These are phyloP conservation scores for Sebastiscus tertius DNA, from an alignment of 2,797 vertebrate genomes.

Conservation along the genomic window DNA sequence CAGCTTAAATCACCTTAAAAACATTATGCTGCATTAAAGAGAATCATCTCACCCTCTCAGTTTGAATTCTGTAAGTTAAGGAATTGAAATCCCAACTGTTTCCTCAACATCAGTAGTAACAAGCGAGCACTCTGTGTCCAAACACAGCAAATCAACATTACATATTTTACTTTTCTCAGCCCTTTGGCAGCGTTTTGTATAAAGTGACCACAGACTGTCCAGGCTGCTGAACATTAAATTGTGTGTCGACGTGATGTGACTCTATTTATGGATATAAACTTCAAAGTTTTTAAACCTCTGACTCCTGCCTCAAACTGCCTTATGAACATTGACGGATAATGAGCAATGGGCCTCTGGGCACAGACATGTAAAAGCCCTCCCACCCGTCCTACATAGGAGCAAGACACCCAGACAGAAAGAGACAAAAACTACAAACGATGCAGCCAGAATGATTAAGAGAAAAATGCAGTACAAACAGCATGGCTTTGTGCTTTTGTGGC, in stretches of 20 bases:
- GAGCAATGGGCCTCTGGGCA: neutral
- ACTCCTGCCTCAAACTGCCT: neutral
- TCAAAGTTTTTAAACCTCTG: constrained; percentile 5
- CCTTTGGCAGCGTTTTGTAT: neutral
- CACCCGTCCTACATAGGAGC: neutral
- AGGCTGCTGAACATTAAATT: neutral
- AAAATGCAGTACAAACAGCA: neutral
- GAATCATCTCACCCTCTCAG: neutral
- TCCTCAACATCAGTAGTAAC: neutral
- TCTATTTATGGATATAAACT: neutral
- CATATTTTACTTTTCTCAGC: neutral
- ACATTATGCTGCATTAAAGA: neutral
- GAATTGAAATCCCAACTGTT: neutral
- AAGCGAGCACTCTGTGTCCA: neutral
- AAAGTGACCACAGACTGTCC: neutral
- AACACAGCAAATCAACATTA: neutral
- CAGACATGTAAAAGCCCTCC: neutral
- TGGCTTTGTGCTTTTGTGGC: neutral
- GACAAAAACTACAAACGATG: neutral
- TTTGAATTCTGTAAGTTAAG: neutral
- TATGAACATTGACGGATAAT: neutral
- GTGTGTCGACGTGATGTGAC: neutral
- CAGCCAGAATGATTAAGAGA: neutral
- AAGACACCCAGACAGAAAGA: neutral
- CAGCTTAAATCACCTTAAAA: neutral